Conservation (phyloP, 2,797 vertebrate species). For the Streptopelia turtur region DNA sequence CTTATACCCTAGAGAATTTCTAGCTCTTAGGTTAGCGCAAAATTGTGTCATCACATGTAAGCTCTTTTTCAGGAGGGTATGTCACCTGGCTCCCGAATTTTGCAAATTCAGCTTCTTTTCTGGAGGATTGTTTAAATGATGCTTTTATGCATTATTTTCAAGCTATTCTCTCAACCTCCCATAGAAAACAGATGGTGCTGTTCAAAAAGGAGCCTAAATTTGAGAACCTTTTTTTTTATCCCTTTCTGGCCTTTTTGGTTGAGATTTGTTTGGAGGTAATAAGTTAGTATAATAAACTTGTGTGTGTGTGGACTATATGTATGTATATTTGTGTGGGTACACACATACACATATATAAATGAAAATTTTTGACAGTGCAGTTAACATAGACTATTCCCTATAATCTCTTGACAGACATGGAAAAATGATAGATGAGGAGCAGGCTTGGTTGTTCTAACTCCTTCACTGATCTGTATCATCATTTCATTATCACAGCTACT, state of each 20-base stretch:
- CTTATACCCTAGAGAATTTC: not conserved
- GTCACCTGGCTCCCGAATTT: not conserved
- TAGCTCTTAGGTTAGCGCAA: not conserved
- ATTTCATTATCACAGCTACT: not conserved
- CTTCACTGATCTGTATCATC: not conserved
- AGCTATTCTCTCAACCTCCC: not conserved
- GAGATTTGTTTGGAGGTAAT: not conserved
- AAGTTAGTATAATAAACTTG: not conserved
- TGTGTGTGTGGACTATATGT: not conserved
- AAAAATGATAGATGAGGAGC: not conserved
- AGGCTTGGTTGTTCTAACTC: not conserved
- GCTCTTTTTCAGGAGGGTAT: not conserved
- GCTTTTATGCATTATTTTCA: not conserved
- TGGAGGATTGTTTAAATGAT: not conserved
- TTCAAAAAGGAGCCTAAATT: not conserved
- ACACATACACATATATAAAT: not conserved
- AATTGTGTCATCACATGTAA: not conserved
- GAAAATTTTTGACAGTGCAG: not conserved
- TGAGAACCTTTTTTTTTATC: not conserved
- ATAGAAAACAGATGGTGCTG: not conserved
- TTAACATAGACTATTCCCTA: not conserved
- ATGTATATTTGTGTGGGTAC: not conserved
- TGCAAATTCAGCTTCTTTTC: not conserved
- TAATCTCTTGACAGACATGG: not conserved
- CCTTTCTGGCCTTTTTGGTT: not conserved